A percentile compares a stretch with the other conserved stretches of the same genome.
These are phyloP conservation scores for Noctua fimbriata DNA, from an alignment of 2,888 invertebrate species.

Conservation along the genomic window DNA sequence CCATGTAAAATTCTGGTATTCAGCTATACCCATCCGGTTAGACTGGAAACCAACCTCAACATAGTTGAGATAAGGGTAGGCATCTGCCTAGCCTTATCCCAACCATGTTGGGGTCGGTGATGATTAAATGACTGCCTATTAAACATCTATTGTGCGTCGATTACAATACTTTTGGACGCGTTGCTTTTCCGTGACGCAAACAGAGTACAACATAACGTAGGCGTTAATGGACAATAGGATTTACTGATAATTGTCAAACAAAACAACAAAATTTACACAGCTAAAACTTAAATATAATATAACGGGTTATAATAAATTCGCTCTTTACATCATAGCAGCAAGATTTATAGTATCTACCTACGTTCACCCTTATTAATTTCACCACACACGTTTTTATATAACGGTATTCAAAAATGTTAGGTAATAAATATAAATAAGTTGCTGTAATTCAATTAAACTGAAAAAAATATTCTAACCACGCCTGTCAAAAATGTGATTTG, in stretches of 20 bases:
- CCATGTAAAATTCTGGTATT: neutral
- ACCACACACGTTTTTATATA: neutral
- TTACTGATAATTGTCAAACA: conserved; percentile 3
- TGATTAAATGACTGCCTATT: neutral
- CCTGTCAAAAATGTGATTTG: conserved; percentile 1
- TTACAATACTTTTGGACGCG: neutral
- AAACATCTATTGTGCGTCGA: neutral
- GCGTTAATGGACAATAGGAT: conserved; percentile 27
- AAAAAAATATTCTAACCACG: neutral
- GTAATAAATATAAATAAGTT: neutral
- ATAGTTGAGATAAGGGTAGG: neutral
- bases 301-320: neutral
- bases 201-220: neutral
- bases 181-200: conserved; percentile 32
- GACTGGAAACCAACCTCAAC: neutral
- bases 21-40: neutral
- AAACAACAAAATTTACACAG: no score
- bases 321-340: no score
- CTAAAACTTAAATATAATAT: neutral
- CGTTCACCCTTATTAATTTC: neutral
- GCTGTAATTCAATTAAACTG: neutral
- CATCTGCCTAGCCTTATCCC: no score
- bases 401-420: neutral
- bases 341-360: neutral
- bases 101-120: neutral